These are phyloP conservation scores for Scopus umbretta DNA, from an alignment of 2,113 vertebrate species.

Conservation along the genomic window DNA sequence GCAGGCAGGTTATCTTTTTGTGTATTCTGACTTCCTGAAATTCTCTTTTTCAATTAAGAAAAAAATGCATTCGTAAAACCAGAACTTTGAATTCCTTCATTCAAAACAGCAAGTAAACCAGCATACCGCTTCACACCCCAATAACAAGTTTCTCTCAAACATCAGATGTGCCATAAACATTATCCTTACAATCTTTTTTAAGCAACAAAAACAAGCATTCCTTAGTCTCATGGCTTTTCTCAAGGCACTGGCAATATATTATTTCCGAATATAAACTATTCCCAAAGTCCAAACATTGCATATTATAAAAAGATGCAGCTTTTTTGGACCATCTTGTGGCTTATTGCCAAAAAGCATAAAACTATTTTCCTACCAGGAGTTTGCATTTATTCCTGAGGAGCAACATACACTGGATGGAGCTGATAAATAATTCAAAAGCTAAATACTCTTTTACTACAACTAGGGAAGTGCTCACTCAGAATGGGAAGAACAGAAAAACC, in stretches of 20 bases:
- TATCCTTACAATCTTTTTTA: not conserved
- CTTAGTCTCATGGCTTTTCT: not conserved
- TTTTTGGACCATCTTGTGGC: not conserved
- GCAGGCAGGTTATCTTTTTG: not conserved
- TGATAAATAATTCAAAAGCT: constrained; percentile 33
- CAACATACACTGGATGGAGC: not conserved
- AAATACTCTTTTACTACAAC: constrained; percentile 35
- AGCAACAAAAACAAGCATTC: not conserved
- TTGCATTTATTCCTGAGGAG: not conserved
- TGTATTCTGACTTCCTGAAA: not conserved
- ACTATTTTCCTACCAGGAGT: not conserved
- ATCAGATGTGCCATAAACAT: not conserved
- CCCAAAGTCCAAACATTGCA: not conserved
- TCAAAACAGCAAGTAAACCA: not conserved
- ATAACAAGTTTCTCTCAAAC: not conserved
- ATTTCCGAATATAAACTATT: not conserved
- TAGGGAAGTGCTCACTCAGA: not conserved
- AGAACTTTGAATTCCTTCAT: not conserved
- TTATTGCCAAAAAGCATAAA: constrained; percentile 8
- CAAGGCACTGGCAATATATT: not conserved
- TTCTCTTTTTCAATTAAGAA: not conserved
- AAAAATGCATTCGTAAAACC: not conserved
- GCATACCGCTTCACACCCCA: not conserved
- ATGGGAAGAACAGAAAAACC: not conserved
- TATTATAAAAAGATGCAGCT: not conserved